Conservation (phyloP, 2,888 invertebrate species). For the Apantesis nais region DNA sequence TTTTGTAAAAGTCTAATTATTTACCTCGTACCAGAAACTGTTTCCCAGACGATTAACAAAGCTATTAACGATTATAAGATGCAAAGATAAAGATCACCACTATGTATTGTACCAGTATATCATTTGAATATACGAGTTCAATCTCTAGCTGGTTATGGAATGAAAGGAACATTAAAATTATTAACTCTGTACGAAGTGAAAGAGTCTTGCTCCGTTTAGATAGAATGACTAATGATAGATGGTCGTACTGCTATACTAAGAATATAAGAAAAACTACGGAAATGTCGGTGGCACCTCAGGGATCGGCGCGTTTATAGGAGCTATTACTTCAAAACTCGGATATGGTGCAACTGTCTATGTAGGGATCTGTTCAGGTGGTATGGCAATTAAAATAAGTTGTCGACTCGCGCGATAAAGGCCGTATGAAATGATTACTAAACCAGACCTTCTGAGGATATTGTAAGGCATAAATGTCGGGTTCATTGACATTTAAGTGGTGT, state of each 20-base stretch:
- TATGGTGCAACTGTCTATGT: slow-evolving; percentile 42
- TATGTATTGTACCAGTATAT: neutral
- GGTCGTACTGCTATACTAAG: neutral
- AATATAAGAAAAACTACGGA: neutral
- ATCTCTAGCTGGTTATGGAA: neutral
- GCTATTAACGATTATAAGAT: neutral
- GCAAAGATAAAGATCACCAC: slow-evolving; percentile 1
- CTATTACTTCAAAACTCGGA: slow-evolving; percentile 48
- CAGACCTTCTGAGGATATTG: slow-evolving; percentile 14
- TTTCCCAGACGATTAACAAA: neutral
- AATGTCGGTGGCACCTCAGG: neutral
- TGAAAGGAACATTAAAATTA: slow-evolving; percentile 16
- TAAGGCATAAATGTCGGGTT: slow-evolving; percentile 14
- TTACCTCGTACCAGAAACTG: neutral
- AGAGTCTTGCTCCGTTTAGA: slow-evolving; percentile 10
- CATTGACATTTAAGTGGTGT: slow-evolving; percentile 14
- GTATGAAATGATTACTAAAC: slow-evolving; percentile 15
- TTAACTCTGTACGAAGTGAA: slow-evolving; percentile 7
- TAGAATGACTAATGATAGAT: slow-evolving; percentile 6
- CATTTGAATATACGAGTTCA: slow-evolving; percentile 2
- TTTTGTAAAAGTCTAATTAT: neutral
- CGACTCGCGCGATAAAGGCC: slow-evolving; percentile 13
- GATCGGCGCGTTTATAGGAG: slow-evolving; percentile 33
- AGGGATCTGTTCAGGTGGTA: slow-evolving; percentile 26
- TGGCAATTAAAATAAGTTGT: slow-evolving; percentile 21